Conservation (phyloP, 1,140 invertebrate genomes). For the Euwallacea fornicatus region DNA sequence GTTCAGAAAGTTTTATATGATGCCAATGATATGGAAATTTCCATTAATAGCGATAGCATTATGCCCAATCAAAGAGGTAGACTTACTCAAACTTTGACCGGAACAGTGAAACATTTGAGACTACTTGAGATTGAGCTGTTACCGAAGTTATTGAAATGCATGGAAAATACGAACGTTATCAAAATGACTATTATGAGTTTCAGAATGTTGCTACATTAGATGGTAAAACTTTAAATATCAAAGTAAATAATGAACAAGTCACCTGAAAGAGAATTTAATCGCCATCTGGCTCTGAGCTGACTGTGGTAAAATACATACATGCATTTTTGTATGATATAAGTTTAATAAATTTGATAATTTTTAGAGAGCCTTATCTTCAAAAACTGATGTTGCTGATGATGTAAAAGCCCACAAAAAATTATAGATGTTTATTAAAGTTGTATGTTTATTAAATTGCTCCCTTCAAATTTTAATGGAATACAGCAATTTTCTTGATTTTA, state of each 20-base stretch:
- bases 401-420: no score
- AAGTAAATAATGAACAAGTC: neutral
- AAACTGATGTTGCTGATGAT: no score
- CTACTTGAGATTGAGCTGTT: neutral
- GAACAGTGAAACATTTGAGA: neutral
- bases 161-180: no score
- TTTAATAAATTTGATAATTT: no score
- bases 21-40: constrained; percentile 6
- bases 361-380: no score
- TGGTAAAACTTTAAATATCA: constrained; percentile 1
- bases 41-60: constrained; percentile 6
- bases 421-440: no score
- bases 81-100: neutral
- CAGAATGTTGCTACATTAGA: constrained; percentile 8
- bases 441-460: no score
- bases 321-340: no score
- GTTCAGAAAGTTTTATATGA: neutral
- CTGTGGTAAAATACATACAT: constrained; percentile 1
- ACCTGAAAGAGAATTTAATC: constrained; percentile 5
- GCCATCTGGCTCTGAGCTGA: constrained; percentile 9
- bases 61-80: neutral
- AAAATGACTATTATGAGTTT: neutral
- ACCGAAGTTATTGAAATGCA: neutral
- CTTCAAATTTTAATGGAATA: no score
- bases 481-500: no score